Conservation (phyloP, 2,113 vertebrate species). For the Myotis lucifugus region DNA sequence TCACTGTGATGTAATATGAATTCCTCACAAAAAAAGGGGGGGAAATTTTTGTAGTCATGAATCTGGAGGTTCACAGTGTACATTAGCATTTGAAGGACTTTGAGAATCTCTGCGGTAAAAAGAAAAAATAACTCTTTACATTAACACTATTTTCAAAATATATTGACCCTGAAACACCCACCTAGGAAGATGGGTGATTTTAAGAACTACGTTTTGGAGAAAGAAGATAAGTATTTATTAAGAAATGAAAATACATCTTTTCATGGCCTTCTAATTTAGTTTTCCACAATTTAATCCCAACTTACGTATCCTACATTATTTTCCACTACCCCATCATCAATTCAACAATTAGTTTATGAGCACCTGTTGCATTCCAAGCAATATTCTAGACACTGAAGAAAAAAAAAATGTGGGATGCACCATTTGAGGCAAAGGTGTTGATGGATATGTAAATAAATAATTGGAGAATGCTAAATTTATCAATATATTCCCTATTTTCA, state of each 20-base stretch:
- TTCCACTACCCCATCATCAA: neutral
- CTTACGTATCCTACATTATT: neutral
- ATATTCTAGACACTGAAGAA: neutral
- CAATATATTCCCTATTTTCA: constrained; percentile 4
- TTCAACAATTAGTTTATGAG: neutral
- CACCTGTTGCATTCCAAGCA: neutral
- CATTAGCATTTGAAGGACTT: neutral
- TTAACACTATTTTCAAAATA: constrained; percentile 32
- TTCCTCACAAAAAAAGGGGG: neutral
- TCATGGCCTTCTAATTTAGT: neutral
- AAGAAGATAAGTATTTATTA: constrained; percentile 43
- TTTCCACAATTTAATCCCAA: constrained; percentile 6
- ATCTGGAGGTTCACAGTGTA: neutral
- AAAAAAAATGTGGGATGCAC: neutral
- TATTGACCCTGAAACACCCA: neutral
- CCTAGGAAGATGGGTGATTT: neutral
- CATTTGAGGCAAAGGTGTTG: neutral
- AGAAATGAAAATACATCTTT: neutral
- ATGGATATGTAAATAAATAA: neutral
- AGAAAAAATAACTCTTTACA: neutral
- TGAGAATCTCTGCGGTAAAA: neutral
- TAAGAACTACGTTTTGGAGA: neutral
- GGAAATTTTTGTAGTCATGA: neutral
- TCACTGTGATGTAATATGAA: neutral
- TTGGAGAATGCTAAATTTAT: neutral